These are phyloP conservation scores for Epinephelus malabaricus DNA, from an alignment of 2,797 vertebrate genomes.

Conservation along the genomic window DNA sequence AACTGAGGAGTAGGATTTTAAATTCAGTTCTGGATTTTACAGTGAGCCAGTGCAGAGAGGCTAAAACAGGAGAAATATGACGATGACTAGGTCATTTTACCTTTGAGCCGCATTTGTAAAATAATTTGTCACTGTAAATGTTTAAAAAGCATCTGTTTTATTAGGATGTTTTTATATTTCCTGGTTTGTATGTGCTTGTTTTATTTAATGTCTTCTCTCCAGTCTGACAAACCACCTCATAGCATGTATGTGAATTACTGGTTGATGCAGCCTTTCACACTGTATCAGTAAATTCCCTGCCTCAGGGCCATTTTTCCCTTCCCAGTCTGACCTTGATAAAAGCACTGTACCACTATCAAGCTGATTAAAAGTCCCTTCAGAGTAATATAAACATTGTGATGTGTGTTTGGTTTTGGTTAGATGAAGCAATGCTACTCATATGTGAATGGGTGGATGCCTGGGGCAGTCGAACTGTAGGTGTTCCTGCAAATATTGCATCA, in stretches of 20 bases:
- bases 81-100: too few relatives aligned
- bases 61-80: too few relatives aligned
- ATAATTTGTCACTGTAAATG: neutral
- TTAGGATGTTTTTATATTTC: neutral
- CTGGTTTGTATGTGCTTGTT: neutral
- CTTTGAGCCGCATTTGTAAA: neutral
- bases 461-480: neutral
- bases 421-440: neutral
- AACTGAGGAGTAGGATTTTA: too few relatives aligned
- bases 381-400: neutral
- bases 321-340: neutral
- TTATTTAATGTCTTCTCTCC: too few relatives aligned
- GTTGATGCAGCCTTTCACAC: neutral
- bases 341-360: neutral
- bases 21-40: too few relatives aligned
- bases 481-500: conserved; percentile 44
- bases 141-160: too few relatives aligned
- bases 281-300: neutral
- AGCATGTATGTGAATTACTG: neutral
- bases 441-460: neutral
- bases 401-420: neutral
- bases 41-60: too few relatives aligned
- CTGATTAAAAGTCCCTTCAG: neutral
- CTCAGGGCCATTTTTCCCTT: neutral
- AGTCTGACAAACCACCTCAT: neutral